These are phyloP conservation scores for Erpobdella octoculata DNA, from an alignment of 2,888 invertebrate species.

Conservation along the genomic window DNA sequence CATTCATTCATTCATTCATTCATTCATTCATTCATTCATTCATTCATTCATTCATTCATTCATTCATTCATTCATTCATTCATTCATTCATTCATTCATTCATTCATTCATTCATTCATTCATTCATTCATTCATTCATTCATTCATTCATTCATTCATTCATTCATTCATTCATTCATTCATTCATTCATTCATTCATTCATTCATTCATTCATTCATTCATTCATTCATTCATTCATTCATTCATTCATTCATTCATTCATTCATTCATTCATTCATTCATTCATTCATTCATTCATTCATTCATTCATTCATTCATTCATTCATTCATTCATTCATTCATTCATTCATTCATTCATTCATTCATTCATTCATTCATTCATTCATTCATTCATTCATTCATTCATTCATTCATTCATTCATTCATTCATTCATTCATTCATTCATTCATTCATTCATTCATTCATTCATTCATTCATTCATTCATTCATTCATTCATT, in stretches of 20 bases:
- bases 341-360: not conserved
- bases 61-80: too few relatives aligned
- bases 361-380: not conserved
- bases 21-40: too few relatives aligned
- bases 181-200: too few relatives aligned
- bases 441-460: not conserved
- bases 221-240: not conserved
- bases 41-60: too few relatives aligned
- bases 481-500: not conserved
- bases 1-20: too few relatives aligned
- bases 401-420: not conserved
- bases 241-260: not conserved
- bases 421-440: not conserved
- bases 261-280: not conserved
- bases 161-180: too few relatives aligned
- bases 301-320: not conserved
- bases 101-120: too few relatives aligned
- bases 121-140: too few relatives aligned
- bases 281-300: not conserved
- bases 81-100: too few relatives aligned
- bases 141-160: too few relatives aligned
- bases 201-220: too few relatives aligned
- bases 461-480: slow-evolving; percentile 11
- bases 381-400: not conserved
- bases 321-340: not conserved